Conservation (phyloP, 2,888 invertebrate species). For the Acrobeloides nanus region DNA sequence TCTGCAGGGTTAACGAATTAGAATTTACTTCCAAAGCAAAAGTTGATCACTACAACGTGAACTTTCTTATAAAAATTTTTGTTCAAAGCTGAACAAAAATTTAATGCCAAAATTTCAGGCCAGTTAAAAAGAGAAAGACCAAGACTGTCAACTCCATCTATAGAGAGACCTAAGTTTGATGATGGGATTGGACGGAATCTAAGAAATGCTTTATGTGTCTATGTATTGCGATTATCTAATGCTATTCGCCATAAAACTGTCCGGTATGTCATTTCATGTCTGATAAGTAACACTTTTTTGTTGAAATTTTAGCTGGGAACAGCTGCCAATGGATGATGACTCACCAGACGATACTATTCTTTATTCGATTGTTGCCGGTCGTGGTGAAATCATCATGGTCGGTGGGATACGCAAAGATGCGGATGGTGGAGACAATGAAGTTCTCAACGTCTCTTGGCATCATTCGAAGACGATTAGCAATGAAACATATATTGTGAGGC, state of each 20-base stretch:
- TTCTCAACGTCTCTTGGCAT: constrained; percentile 31
- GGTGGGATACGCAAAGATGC: constrained; percentile 70
- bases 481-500: constrained; percentile 26
- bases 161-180: too few species aligned
- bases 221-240: constrained; percentile 11
- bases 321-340: constrained; percentile 38
- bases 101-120: too few species aligned
- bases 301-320: constrained; percentile 57
- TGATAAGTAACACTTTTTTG: background rate
- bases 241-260: constrained; percentile 12
- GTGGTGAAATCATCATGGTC: constrained; percentile 86
- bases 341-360: constrained; percentile 78
- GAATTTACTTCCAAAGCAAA: too few species aligned
- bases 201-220: too few species aligned
- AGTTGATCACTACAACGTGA: too few species aligned
- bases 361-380: constrained; percentile 78
- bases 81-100: too few species aligned
- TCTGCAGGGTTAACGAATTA: too few species aligned
- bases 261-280: constrained; percentile 1
- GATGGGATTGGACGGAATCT: too few species aligned
- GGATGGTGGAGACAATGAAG: constrained; percentile 43
- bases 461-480: constrained; percentile 27
- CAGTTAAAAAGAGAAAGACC: too few species aligned
- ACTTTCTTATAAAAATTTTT: too few species aligned
- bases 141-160: too few species aligned